phyloP scores from a whole-genome alignment of 1,140 invertebrate genomes.

The Trachymyrmex cornetzi region DNA sequence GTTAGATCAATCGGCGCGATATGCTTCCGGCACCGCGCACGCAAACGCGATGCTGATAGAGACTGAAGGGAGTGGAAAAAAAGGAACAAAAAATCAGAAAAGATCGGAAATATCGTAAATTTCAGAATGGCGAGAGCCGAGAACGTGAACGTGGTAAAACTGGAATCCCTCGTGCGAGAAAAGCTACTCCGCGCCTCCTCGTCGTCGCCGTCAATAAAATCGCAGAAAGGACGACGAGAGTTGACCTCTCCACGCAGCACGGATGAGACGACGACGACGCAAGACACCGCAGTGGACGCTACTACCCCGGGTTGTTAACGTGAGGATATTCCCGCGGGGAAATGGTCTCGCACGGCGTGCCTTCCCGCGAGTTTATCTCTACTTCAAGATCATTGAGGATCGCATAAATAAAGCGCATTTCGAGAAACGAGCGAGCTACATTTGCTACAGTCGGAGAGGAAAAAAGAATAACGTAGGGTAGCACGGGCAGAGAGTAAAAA shows the following conservation, averaged over 20 bases:
- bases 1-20: conserved; percentile 66
- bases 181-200: conserved; percentile 39
- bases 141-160: conserved; percentile 30
- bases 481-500: neutral
- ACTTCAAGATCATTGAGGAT: conserved; percentile 27
- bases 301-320: conserved; percentile 42
- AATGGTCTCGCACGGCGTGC: conserved; percentile 27
- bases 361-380: conserved; percentile 53
- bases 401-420: conserved; percentile 54
- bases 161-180: conserved; percentile 36
- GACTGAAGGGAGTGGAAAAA: neutral
- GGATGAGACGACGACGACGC: conserved; percentile 39
- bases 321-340: conserved; percentile 56
- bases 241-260: conserved; percentile 2
- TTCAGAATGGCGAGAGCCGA: conserved; percentile 14
- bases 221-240: conserved; percentile 50
- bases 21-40: conserved; percentile 22
- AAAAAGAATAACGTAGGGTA: neutral
- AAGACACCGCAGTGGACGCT: conserved; percentile 23
- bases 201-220: conserved; percentile 60
- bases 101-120: conserved; percentile 42
- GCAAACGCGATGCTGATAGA: neutral
- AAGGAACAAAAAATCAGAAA: neutral
- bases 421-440: conserved; percentile 32
- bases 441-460: neutral